Evolutionary conservation across 1,140 invertebrate species (phyloP), one percentile per base, ranked within the genome.

Genomic region (Zophobas atratus): DNA sequence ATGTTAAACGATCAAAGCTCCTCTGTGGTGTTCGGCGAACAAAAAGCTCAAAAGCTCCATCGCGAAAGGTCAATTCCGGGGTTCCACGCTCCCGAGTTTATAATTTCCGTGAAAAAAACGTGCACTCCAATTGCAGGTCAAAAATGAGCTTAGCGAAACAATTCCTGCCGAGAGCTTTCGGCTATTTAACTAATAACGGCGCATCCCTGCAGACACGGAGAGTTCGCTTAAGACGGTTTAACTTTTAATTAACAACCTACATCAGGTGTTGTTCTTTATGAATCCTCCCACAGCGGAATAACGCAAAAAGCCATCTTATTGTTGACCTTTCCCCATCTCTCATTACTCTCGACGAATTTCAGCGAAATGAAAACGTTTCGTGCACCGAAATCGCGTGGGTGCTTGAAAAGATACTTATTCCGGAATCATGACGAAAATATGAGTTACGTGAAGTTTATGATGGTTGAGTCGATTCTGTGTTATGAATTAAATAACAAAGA

Each of bases 181-280:
- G 38, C n/a, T 43, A 32, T 41, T 67, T 43, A 8, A 4, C 39
- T 67, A 43, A 67, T 43, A n/a, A 32, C 34, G 38, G 38, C 3
- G n/a, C n/a, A 6, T 38, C 60, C 39, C 60, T 33, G 38, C n/a
- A 36, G 60, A 67, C 38, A 43, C 32, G 39, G 5, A 43, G 6
- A 41, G n/a, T 67, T 43, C 32, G 1, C 38, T 60, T 35, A 39
- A 20, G n/a, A 67, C 33, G 39, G 60, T 39, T 67, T 46, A 67
- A 67, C 39, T 67, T 67, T 67, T 67, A 67, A 67, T 67, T 67
- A 67, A 43, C 60, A 67, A 39, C 57, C 57, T 34, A 63, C 57
- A 36, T 67, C 38, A 67, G 60, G 60, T 67, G 60, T 67, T 41
- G 8, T 20, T 38, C 60, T 60, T 60, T 60, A 39, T 38, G n/a